These are phyloP conservation scores for Cichladusa arquata DNA, from an alignment of 2,113 vertebrate species.

Conservation along the genomic window DNA sequence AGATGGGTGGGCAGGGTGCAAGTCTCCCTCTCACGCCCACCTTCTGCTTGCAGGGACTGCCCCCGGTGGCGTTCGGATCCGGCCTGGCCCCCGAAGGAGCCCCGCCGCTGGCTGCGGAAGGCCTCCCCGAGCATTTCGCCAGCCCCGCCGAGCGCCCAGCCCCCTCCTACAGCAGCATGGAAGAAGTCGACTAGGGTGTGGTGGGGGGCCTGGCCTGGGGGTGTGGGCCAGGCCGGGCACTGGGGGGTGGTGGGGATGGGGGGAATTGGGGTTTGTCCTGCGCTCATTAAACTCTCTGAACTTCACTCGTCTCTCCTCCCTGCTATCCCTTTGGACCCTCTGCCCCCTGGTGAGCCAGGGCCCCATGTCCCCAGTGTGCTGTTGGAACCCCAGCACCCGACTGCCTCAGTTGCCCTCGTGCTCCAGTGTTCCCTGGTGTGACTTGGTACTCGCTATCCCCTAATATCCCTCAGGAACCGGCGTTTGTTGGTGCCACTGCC, in stretches of 20 bases:
- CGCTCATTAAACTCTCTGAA: conserved; percentile 37
- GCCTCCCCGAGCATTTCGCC: conserved; percentile 81
- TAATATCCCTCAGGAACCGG: neutral
- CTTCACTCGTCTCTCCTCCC: neutral
- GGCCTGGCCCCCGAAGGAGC: conserved; percentile 85
- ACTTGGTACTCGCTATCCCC: neutral
- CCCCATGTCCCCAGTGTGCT: rapidly evolving
- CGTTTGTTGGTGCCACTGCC: neutral
- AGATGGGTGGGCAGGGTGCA: neutral
- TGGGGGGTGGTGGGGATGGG: neutral
- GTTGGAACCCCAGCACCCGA: neutral
- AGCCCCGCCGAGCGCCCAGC: conserved; percentile 81
- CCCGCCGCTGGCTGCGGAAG: conserved; percentile 80
- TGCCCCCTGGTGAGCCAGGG: neutral
- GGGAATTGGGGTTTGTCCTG: neutral
- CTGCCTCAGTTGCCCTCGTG: neutral
- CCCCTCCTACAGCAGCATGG: conserved; percentile 96
- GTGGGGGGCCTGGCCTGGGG: neutral
- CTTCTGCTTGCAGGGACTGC: conserved; percentile 92
- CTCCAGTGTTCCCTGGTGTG: neutral
- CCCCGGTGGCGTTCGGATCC: conserved; percentile 80
- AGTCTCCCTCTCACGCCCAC: conserved; percentile 29
- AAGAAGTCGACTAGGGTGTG: conserved; percentile 88
- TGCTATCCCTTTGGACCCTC: neutral
- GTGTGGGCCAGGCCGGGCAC: neutral